These are phyloP conservation scores for Brachypteracias leptosomus DNA, from an alignment of 2,113 vertebrate genomes.

Conservation along the genomic window DNA sequence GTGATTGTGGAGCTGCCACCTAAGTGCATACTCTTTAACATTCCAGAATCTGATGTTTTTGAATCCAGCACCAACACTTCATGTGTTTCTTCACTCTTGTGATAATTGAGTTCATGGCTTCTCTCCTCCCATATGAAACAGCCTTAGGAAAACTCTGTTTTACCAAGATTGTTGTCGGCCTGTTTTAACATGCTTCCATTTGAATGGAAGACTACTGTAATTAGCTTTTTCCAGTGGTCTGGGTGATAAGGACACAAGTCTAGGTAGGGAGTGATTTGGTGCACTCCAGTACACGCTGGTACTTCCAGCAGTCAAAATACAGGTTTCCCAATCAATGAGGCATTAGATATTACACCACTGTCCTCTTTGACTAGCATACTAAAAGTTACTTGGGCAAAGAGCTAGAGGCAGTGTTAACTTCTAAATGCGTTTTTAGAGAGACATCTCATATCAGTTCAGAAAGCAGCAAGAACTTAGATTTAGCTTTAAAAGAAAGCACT, in stretches of 20 bases:
- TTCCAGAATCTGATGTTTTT: not conserved
- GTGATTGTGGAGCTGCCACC: not conserved
- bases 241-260: not conserved
- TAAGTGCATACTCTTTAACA: not conserved
- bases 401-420: not conserved
- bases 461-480: not conserved
- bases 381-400: not conserved
- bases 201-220: not conserved
- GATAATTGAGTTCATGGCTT: not conserved
- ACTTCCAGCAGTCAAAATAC: not conserved
- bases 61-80: not conserved
- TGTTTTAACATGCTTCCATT: not conserved
- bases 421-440: not conserved
- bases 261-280: not conserved
- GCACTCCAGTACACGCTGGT: not conserved
- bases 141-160: not conserved
- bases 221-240: not conserved
- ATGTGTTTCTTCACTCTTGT: not conserved
- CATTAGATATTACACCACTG: not conserved
- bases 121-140: not conserved
- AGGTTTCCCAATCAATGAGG: accelerated
- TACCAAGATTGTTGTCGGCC: not conserved
- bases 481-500: not conserved
- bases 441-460: not conserved
- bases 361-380: not conserved